Percentiles rank a stretch among this genome's conserved stretches.
phyloP scores from a whole-genome alignment of 2,797 vertebrate species.

The Chrosomus eos region DNA sequence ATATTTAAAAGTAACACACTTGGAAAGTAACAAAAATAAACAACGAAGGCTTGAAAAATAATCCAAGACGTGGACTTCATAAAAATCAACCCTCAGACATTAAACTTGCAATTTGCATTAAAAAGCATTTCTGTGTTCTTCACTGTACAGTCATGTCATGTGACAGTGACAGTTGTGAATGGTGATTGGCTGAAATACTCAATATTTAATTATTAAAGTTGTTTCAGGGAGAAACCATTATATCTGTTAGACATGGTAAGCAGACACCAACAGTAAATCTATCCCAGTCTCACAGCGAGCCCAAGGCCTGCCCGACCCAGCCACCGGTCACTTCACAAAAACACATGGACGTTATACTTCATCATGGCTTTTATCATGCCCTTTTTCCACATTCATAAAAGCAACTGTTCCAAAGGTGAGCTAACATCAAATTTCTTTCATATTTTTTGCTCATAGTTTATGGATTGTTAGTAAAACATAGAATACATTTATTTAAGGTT shows the following conservation, averaged over 20 bases:
- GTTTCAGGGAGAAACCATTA: slow-evolving; percentile 88
- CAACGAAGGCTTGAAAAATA: background rate
- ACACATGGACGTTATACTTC: slow-evolving; percentile 46
- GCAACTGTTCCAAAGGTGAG: slow-evolving; percentile 33
- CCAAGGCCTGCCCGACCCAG: slow-evolving; percentile 13
- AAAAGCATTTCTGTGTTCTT: slow-evolving; percentile 60
- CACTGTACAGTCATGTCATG: slow-evolving; percentile 26
- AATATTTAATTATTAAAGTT: slow-evolving; percentile 90
- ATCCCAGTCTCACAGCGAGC: slow-evolving; percentile 59
- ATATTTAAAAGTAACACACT: background rate
- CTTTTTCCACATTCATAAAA: slow-evolving; percentile 12
- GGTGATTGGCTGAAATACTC: slow-evolving; percentile 66
- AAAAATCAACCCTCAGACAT: background rate
- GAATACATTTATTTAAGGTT: background rate
- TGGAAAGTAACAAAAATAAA: background rate
- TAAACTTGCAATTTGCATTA: no score
- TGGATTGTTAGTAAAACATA: background rate
- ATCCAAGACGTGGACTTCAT: no score
- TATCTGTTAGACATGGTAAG: slow-evolving; percentile 88
- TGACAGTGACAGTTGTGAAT: slow-evolving; percentile 22
- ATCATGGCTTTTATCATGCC: slow-evolving; percentile 5
- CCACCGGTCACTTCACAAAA: slow-evolving; percentile 2
- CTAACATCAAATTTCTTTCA: background rate
- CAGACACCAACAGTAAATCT: slow-evolving; percentile 77
- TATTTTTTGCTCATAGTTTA: background rate